Percentiles rank a stretch among this genome's conserved stretches.
Conservation (phyloP, 64 coral and sea anemone species). For the Trachythela sp. region DNA sequence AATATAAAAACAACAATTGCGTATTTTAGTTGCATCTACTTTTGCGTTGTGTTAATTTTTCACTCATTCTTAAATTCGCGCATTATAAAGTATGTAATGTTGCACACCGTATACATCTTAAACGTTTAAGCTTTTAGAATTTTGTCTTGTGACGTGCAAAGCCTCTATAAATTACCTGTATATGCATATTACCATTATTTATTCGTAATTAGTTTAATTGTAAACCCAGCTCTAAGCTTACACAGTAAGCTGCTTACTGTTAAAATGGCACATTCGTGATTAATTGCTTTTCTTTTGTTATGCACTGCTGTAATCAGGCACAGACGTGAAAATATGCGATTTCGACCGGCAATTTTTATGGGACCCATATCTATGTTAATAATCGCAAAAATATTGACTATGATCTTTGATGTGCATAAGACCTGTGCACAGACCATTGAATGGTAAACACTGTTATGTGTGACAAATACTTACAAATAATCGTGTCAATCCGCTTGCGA, state of each 20-base stretch:
- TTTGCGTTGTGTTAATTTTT: not conserved
- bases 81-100: not conserved
- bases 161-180: not conserved
- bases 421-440: not conserved
- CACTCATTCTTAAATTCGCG: not conserved
- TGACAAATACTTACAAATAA: slow-evolving; percentile 6
- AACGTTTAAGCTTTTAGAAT: not conserved
- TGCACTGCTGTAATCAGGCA: not conserved
- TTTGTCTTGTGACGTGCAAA: not conserved
- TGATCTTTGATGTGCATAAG: not conserved
- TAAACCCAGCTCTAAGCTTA: too few species aligned
- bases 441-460: not conserved
- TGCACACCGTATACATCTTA: not conserved
- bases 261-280: not conserved
- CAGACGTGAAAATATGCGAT: not conserved
- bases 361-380: not conserved
- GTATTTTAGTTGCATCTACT: not conserved
- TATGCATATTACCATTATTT: not conserved
- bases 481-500: slow-evolving; percentile 20
- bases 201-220: not conserved
- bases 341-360: not conserved
- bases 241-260: not conserved
- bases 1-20: not conserved
- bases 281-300: not conserved
- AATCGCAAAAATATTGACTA: not conserved